phyloP scores from a whole-genome alignment of 64 coral and sea anemone genomes.

The Pocillopora verrucosa region DNA sequence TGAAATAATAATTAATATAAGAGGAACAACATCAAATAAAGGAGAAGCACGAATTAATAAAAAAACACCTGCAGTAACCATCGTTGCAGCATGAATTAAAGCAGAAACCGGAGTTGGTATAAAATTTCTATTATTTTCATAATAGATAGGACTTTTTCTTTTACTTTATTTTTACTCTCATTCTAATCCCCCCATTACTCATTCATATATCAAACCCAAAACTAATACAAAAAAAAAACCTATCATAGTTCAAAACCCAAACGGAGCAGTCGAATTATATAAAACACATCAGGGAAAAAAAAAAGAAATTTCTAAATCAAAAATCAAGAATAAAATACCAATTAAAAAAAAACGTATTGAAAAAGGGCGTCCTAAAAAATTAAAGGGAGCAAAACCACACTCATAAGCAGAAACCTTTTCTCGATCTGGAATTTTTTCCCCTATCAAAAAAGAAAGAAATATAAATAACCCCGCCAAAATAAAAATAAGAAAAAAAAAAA shows the following conservation, averaged over 20 bases:
- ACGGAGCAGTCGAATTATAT: too few species aligned
- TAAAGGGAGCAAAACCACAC: too few species aligned
- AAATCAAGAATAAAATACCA: slow-evolving; percentile 72
- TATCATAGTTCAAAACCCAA: too few species aligned
- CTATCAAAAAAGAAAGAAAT: slow-evolving; percentile 71
- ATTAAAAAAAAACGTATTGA: slow-evolving; percentile 69
- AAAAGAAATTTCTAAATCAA: too few species aligned
- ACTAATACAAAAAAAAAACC: too few species aligned
- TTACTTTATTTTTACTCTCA: slow-evolving; percentile 66
- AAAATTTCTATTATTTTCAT: slow-evolving; percentile 48
- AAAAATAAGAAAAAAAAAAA: slow-evolving; percentile 72
- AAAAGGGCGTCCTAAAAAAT: slow-evolving; percentile 58
- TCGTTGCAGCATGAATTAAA: slow-evolving; percentile 77
- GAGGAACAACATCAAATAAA: too few species aligned
- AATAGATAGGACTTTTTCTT: slow-evolving; percentile 72
- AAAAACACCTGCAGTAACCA: slow-evolving; percentile 84
- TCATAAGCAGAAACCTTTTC: slow-evolving; percentile 76
- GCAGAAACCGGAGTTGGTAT: slow-evolving; percentile 79
- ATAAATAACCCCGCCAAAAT: slow-evolving; percentile 65
- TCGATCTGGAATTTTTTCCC: slow-evolving; percentile 49
- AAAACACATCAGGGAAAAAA: too few species aligned
- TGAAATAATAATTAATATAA: too few species aligned
- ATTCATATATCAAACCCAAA: too few species aligned
- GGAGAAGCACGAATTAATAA: slow-evolving; percentile 69
- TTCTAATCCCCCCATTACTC: slow-evolving; percentile 30